Conservation (phyloP, 2,113 vertebrate species). For the Zosterops lateralis region DNA sequence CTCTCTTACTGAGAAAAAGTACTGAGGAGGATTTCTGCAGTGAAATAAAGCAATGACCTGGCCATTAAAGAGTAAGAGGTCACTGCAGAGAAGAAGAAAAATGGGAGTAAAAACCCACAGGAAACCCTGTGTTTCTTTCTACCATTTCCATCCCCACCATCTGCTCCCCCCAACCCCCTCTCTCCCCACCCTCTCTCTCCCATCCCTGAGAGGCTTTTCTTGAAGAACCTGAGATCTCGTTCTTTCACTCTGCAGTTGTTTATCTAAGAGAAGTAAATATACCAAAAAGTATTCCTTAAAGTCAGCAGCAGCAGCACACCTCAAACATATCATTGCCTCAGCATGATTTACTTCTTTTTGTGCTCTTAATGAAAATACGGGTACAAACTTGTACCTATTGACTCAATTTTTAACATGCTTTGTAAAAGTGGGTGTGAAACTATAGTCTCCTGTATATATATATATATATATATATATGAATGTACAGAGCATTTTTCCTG, state of each 20-base stretch:
- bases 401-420: background rate
- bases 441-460: background rate
- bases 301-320: background rate
- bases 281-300: background rate
- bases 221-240: background rate
- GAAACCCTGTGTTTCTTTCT: background rate
- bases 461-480: background rate
- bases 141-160: fast-evolving
- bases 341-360: background rate
- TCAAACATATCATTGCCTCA: background rate
- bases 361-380: background rate
- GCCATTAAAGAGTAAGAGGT: background rate
- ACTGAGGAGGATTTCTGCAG: background rate
- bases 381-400: fast-evolving
- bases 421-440: background rate
- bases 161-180: background rate
- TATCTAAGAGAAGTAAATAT: background rate
- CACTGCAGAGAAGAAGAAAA: background rate
- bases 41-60: background rate
- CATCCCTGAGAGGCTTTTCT: fast-evolving
- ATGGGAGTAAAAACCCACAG: fast-evolving
- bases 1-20: background rate
- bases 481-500: background rate
- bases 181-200: too few species aligned
- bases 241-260: background rate